Percentiles rank a stretch among this genome's conserved stretches.
Conservation (phyloP, 2,797 vertebrate species). For the Cyprinodon diabolis region DNA sequence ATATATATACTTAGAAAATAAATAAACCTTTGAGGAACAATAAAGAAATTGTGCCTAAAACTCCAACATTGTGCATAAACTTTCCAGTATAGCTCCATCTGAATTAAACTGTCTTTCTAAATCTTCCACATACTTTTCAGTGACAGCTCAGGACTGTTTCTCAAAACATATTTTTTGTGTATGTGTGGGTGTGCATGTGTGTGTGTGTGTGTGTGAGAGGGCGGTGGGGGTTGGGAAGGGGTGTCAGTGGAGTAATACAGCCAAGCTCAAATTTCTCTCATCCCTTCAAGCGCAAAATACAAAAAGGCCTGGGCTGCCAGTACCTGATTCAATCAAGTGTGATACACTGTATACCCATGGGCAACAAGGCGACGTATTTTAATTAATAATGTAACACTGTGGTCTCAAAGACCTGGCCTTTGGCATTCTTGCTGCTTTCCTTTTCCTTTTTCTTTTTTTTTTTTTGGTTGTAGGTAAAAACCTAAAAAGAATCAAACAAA, state of each 20-base stretch:
- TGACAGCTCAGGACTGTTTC: constrained; percentile 76
- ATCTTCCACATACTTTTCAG: constrained; percentile 56
- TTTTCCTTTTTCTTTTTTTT: constrained; percentile 67
- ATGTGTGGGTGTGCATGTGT: constrained; percentile 67
- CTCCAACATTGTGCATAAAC: constrained; percentile 4
- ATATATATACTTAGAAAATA: background rate
- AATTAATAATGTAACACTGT: constrained; percentile 96
- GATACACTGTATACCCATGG: constrained; percentile 95
- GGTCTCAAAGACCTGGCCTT: constrained; percentile 88
- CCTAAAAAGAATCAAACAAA: constrained; percentile 85
- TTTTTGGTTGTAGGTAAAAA: constrained; percentile 81
- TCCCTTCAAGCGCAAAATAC: constrained; percentile 91
- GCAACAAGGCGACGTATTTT: constrained; percentile 94
- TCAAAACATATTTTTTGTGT: constrained; percentile 79
- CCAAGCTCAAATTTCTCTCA: constrained; percentile 88
- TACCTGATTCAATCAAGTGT: constrained; percentile 99
- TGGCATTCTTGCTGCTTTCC: constrained; percentile 87
- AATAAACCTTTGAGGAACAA: background rate
- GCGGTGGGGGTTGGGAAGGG: constrained; percentile 69
- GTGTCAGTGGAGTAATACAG: constrained; percentile 82
- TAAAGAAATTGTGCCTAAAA: constrained; percentile 14
- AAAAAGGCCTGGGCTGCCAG: constrained; percentile 89
- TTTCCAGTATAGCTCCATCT: constrained; percentile 27
- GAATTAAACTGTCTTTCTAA: constrained; percentile 56
- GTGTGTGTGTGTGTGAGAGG: constrained; percentile 70